phyloP scores from a whole-genome alignment of 35 echinoderm and acorn worm genomes.

The Heliocidaris erythrogramma region DNA sequence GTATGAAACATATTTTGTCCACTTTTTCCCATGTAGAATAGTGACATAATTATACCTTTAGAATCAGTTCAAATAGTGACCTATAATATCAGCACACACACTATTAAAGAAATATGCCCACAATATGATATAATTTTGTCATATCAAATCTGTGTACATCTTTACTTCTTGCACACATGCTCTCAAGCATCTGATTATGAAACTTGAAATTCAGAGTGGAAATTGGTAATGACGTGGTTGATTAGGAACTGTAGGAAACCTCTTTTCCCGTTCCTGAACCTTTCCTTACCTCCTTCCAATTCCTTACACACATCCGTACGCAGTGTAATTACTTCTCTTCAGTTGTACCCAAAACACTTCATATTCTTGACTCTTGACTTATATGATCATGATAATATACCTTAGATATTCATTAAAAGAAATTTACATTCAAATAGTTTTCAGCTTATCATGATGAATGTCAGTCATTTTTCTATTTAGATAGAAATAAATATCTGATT shows the following conservation, averaged over 20 bases:
- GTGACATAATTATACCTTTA: background rate
- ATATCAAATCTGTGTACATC: background rate
- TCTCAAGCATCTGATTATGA: background rate
- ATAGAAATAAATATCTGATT: no score
- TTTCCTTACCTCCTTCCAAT: background rate
- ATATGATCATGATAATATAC: no score
- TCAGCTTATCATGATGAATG: no score
- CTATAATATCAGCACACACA: background rate
- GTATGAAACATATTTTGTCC: no score
- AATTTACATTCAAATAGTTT: no score
- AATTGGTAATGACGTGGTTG: conserved; percentile 2
- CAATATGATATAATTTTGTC: background rate
- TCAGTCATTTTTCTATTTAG: no score
- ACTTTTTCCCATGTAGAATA: no score
- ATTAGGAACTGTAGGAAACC: background rate
- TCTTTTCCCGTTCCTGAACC: background rate
- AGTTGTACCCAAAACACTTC: no score
- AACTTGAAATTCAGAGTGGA: background rate
- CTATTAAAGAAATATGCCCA: no score
- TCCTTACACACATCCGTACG: background rate
- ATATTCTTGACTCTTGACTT: no score
- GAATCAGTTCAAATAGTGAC: background rate
- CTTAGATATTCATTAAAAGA: no score
- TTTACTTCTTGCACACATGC: background rate
- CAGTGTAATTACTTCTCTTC: no score